Evolutionary conservation across 2,113 vertebrate species (phyloP).

Genomic region (Chlamydotis undulata): DNA sequence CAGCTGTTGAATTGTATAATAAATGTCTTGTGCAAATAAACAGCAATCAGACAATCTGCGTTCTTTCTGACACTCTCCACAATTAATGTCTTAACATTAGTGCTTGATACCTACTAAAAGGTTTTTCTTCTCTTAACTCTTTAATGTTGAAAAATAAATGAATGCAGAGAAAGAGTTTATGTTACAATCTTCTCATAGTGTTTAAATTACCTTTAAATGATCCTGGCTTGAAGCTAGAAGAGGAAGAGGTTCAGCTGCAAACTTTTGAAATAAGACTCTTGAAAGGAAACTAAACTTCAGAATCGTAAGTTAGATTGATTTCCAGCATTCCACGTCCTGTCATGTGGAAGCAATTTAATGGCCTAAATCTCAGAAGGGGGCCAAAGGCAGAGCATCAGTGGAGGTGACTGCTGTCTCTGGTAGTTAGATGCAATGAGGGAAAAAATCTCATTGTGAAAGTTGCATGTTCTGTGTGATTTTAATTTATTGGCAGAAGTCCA

Average conservation of each 20-base stretch:
- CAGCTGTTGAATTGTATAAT: neutral
- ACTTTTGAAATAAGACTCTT: slow-evolving; percentile 23
- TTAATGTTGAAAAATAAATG: neutral
- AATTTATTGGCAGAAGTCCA: neutral
- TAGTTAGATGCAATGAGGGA: neutral
- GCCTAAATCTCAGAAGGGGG: neutral
- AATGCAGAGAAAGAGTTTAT: neutral
- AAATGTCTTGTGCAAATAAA: neutral
- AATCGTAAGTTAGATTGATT: neutral
- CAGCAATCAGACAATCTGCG: neutral
- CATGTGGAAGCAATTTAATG: slow-evolving; percentile 47
- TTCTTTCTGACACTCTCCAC: neutral
- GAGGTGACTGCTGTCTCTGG: neutral
- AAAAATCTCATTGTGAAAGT: neutral
- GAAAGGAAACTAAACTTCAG: slow-evolving; percentile 11
- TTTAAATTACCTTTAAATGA: neutral
- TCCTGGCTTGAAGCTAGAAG: neutral
- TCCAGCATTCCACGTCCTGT: neutral
- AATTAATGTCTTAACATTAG: neutral
- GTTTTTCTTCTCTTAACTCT: neutral
- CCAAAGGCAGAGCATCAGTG: neutral
- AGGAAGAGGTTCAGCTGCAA: neutral
- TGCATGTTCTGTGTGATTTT: neutral
- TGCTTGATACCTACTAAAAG: neutral
- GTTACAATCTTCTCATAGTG: neutral